Conservation (phyloP, 2,888 invertebrate species). For the Andrena bucephala region DNA sequence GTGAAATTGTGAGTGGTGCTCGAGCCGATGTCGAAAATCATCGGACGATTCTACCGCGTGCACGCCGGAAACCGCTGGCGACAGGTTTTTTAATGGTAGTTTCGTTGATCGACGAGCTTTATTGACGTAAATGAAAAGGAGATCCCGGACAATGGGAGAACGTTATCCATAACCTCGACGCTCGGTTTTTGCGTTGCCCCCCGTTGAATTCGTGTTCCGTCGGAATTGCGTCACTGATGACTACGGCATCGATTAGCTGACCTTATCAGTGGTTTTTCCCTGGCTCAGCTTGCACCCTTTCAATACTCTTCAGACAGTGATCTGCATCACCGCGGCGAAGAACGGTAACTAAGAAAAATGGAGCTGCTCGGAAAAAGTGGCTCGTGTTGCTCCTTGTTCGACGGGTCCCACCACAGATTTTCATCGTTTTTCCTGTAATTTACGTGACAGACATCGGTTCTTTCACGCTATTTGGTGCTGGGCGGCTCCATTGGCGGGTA, state of each 20-base stretch:
- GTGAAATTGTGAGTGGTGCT: conserved; percentile 33
- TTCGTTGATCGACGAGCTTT: conserved; percentile 10
- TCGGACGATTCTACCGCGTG: neutral
- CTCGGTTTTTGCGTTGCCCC: neutral
- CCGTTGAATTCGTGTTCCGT: conserved; percentile 11
- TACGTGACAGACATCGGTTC: neutral
- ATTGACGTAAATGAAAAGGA: conserved; percentile 26
- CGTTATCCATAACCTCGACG: neutral
- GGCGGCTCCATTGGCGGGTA: neutral
- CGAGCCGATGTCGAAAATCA: conserved; percentile 5
- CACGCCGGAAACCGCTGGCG: neutral
- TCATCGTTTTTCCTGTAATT: neutral
- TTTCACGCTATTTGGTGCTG: neutral
- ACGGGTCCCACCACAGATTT: neutral
- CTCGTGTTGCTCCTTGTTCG: neutral
- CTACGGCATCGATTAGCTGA: conserved; percentile 21
- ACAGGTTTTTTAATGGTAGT: conserved; percentile 7
- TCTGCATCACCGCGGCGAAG: neutral
- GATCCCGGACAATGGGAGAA: neutral
- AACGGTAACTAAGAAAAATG: conserved; percentile 28
- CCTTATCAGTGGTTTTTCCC: conserved; percentile 4
- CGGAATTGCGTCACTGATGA: conserved; percentile 17
- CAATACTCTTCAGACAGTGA: neutral
- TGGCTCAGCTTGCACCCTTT: neutral
- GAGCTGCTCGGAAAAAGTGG: neutral